A percentile compares a stretch with the other conserved stretches of the same genome.
Conservation (phyloP, 2,797 vertebrate genomes). For the Melanogrammus aeglefinus region DNA sequence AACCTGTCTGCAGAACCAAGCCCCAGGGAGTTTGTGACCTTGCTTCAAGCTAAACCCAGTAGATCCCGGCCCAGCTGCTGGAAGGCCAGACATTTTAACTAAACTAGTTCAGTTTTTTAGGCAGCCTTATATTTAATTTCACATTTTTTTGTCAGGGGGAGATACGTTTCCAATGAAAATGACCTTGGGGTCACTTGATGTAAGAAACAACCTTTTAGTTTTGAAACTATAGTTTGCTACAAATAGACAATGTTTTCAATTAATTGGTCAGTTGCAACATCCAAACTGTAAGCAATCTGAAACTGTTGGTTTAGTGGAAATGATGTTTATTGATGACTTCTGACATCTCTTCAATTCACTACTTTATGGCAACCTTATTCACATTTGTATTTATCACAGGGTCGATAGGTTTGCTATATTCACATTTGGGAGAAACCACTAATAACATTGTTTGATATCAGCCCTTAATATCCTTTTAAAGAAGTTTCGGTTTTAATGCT, state of each 20-base stretch:
- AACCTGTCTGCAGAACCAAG: neutral
- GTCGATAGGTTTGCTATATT: constrained; percentile 28
- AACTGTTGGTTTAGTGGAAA: constrained; percentile 4
- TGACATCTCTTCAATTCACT: constrained; percentile 9
- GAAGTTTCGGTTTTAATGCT: constrained; percentile 48
- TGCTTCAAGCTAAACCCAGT: neutral
- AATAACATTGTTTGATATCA: constrained; percentile 35
- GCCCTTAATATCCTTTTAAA: constrained; percentile 34
- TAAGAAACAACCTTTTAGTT: constrained; percentile 4
- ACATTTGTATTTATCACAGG: constrained; percentile 25
- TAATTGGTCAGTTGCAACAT: neutral
- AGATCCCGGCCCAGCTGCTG: neutral
- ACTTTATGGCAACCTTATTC: constrained; percentile 18
- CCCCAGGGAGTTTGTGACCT: neutral
- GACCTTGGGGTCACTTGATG: neutral
- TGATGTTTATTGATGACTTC: constrained; percentile 12
- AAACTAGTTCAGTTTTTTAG: neutral
- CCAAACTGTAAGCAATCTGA: neutral
- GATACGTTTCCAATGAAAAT: neutral
- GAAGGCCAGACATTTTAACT: neutral
- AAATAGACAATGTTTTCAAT: neutral
- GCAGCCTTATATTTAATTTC: neutral
- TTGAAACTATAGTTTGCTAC: neutral
- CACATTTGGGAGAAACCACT: constrained; percentile 60
- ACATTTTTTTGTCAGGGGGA: neutral